These are phyloP conservation scores for Neosalanx taihuensis DNA, from an alignment of 2,797 vertebrate genomes.

Conservation along the genomic window DNA sequence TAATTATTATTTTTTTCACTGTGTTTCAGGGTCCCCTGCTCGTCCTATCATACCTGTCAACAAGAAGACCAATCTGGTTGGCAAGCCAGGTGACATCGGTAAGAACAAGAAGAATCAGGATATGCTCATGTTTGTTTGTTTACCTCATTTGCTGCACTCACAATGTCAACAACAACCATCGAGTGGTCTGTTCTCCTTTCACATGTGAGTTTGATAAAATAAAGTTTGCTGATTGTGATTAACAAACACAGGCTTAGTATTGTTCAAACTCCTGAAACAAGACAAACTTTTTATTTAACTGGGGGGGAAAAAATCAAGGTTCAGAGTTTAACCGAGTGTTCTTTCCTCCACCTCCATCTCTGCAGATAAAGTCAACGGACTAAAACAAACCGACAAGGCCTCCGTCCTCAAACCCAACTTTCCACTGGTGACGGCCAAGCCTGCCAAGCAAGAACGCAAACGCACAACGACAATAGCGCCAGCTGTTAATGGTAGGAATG, in stretches of 20 bases:
- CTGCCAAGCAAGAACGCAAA: conserved; percentile 51
- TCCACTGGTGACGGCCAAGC: conserved; percentile 53
- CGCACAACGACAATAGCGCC: conserved; percentile 43
- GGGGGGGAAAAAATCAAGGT: too few species aligned
- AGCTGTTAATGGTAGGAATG: conserved; percentile 11
- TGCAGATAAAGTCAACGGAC: conserved; percentile 58
- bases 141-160: too few species aligned
- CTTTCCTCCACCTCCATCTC: background rate
- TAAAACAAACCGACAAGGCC: conserved; percentile 54
- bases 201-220: background rate
- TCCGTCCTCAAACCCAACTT: conserved; percentile 53
- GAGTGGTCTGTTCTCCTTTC: background rate
- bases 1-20: conserved; percentile 10
- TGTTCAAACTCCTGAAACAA: background rate
- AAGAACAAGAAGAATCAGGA: conserved; percentile 5
- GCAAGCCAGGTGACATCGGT: conserved; percentile 63
- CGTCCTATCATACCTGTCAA: conserved; percentile 40
- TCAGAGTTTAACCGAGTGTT: background rate
- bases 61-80: conserved; percentile 65
- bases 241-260: too few species aligned
- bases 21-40: conserved; percentile 56
- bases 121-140: background rate
- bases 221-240: background rate
- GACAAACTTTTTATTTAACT: background rate
- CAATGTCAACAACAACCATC: background rate